Evolutionary conservation across 2,797 vertebrate genomes (phyloP).

Genomic region (Sorex maritimensis): DNA sequence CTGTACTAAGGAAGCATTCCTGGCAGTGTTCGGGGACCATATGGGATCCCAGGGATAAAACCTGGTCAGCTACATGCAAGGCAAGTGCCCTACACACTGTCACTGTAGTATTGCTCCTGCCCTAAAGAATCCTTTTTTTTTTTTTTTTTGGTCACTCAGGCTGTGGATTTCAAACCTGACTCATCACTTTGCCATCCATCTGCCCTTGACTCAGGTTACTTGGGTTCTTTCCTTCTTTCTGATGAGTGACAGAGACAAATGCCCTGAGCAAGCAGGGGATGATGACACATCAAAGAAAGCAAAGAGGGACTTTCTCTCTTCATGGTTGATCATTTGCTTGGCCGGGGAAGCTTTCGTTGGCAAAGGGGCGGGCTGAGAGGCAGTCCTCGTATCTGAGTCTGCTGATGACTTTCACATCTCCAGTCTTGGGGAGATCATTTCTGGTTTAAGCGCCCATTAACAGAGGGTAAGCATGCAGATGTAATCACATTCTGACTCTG

Average conservation of each 20-base stretch:
- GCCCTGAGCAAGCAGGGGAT: background rate
- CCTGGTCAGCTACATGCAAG: no score
- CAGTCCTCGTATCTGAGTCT: background rate
- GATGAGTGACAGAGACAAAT: background rate
- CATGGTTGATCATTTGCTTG: background rate
- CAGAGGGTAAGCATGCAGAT: background rate
- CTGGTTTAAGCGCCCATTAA: background rate
- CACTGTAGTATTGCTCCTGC: constrained; percentile 43
- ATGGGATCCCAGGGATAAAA: no score
- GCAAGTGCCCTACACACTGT: no score
- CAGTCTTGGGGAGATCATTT: background rate
- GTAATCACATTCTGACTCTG: background rate
- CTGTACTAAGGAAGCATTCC: no score
- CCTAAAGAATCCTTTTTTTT: background rate
- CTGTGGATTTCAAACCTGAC: background rate
- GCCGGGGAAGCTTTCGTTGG: background rate
- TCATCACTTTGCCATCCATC: background rate
- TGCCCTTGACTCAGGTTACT: background rate
- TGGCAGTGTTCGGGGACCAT: no score
- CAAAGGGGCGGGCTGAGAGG: background rate
- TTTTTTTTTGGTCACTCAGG: background rate
- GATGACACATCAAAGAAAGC: background rate
- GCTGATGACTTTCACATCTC: background rate
- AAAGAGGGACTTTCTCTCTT: background rate
- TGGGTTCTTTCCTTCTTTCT: background rate